Percentiles rank a stretch among this genome's conserved stretches.
Evolutionary conservation across 1,140 invertebrate genomes (phyloP).

Genomic region (Drosophila malerkotliana): DNA sequence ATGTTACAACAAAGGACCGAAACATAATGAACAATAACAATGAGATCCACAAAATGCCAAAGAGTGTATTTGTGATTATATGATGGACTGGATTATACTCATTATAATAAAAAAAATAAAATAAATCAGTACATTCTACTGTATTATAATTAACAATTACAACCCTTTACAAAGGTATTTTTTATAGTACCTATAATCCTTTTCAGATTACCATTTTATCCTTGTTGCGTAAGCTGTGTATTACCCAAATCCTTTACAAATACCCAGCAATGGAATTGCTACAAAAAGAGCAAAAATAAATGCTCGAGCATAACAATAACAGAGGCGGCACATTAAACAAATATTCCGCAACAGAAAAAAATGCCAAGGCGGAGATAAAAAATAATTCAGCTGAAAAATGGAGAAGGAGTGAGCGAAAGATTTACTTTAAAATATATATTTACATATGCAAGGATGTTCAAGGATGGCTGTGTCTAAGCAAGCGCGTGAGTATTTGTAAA

Average conservation of each 20-base stretch:
- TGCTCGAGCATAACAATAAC: conserved; percentile 40
- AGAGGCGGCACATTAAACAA: conserved; percentile 49
- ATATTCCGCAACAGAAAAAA: conserved; percentile 22
- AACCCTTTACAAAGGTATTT: too few relatives aligned
- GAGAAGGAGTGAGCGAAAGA: conserved; percentile 6
- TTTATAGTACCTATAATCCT: neutral
- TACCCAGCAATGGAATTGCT: conserved; percentile 24
- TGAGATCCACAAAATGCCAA: conserved; percentile 22
- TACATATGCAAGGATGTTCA: conserved; percentile 54
- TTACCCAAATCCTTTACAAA: neutral
- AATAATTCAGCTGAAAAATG: conserved; percentile 27
- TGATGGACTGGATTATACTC: conserved; percentile 11
- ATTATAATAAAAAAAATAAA: neutral
- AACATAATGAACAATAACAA: conserved; percentile 54
- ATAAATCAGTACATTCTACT: neutral
- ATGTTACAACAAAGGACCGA: conserved; percentile 49
- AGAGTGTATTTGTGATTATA: conserved; percentile 5
- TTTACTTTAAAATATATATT: conserved; percentile 54
- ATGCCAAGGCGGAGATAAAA: conserved; percentile 28
- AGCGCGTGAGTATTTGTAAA: conserved; percentile 60
- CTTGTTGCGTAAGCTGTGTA: neutral
- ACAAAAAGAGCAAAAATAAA: conserved; percentile 33
- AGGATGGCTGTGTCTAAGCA: conserved; percentile 39
- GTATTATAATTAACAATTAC: too few relatives aligned
- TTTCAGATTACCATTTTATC: neutral